Evolutionary conservation across 2,797 vertebrate species (phyloP).

Genomic region (Sebastes steindachneri): DNA sequence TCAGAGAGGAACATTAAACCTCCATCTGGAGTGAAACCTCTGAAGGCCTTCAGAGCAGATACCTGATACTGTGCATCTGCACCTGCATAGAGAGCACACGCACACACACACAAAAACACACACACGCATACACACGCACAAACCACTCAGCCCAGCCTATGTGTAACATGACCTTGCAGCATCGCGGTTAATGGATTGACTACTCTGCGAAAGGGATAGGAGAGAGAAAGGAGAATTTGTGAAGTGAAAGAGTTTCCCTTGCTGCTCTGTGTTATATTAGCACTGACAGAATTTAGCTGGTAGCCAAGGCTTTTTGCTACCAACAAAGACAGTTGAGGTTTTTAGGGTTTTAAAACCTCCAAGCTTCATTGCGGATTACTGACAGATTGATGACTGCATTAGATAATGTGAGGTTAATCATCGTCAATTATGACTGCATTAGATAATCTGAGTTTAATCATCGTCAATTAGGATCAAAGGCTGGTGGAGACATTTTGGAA

Average conservation of each 20-base stretch:
- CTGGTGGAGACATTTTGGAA: slow-evolving; percentile 23
- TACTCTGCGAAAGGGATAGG: slow-evolving; percentile 35
- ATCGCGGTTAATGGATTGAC: slow-evolving; percentile 60
- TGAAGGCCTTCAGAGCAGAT: slow-evolving; percentile 50
- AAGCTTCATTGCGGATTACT: slow-evolving; percentile 19
- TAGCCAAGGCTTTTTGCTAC: slow-evolving; percentile 10
- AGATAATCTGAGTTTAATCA: slow-evolving; percentile 29
- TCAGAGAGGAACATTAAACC: slow-evolving; percentile 45
- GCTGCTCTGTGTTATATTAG: slow-evolving; percentile 27
- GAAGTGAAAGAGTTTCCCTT: slow-evolving; percentile 2
- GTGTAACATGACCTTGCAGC: slow-evolving; percentile 60
- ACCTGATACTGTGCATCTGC: slow-evolving; percentile 66
- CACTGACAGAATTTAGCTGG: neutral
- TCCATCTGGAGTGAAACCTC: slow-evolving; percentile 47
- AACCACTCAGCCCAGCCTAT: slow-evolving; percentile 30
- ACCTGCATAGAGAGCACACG: slow-evolving; percentile 39
- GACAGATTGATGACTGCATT: slow-evolving; percentile 27
- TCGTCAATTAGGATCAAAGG: slow-evolving; percentile 31
- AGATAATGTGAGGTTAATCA: slow-evolving; percentile 35
- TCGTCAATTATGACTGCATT: slow-evolving; percentile 1
- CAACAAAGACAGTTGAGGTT: slow-evolving; percentile 25
- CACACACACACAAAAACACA: slow-evolving; percentile 20
- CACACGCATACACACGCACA: slow-evolving; percentile 4
- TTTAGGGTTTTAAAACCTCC: slow-evolving; percentile 25
- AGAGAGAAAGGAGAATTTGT: slow-evolving; percentile 32